A percentile compares a stretch with the other conserved stretches of the same genome.
phyloP scores from a whole-genome alignment of 2,113 vertebrate species.

The Willisornis vidua region DNA sequence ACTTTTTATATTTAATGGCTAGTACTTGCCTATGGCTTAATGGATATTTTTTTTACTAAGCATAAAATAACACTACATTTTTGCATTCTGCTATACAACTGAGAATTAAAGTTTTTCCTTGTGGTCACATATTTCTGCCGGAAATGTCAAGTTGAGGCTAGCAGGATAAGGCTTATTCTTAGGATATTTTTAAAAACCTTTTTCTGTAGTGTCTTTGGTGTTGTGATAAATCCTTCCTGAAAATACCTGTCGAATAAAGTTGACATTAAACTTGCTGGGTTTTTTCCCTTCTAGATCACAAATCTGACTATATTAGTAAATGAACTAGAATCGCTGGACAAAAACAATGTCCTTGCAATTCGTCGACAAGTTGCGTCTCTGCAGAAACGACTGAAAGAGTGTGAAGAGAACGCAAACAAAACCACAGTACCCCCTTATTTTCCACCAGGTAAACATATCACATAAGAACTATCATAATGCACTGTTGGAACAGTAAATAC shows the following conservation, averaged over 20 bases:
- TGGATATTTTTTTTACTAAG: background rate
- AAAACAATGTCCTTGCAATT: slow-evolving; percentile 76
- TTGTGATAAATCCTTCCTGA: background rate
- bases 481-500: background rate
- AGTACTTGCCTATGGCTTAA: background rate
- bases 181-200: slow-evolving; percentile 18
- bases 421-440: background rate
- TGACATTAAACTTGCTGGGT: background rate
- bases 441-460: slow-evolving; percentile 64
- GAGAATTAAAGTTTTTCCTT: slow-evolving; percentile 25
- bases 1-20: background rate
- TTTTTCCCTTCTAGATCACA: slow-evolving; percentile 71
- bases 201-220: slow-evolving; percentile 1
- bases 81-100: background rate
- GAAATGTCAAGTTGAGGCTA: background rate
- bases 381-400: slow-evolving; percentile 69
- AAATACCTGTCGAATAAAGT: slow-evolving; percentile 54
- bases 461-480: background rate
- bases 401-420: slow-evolving; percentile 37
- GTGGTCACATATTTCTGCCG: slow-evolving; percentile 1
- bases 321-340: slow-evolving; percentile 74
- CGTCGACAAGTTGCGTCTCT: slow-evolving; percentile 67
- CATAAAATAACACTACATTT: background rate
- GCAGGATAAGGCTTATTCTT: slow-evolving; percentile 35
- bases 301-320: slow-evolving; percentile 77